phyloP scores from a whole-genome alignment of 2,797 vertebrate genomes.

The Urophycis tenuis region DNA sequence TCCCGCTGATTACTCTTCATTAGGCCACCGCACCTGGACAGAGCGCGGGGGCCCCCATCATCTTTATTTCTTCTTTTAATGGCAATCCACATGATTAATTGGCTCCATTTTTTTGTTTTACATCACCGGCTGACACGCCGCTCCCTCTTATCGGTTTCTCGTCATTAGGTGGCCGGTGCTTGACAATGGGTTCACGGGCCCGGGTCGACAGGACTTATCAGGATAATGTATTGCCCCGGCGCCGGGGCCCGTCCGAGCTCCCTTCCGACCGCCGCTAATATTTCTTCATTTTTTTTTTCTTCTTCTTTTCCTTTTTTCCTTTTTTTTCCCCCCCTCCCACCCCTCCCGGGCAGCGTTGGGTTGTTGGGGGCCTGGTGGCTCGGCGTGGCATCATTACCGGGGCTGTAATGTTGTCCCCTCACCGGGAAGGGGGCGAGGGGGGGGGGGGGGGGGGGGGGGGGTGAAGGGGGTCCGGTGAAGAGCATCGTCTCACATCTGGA shows the following conservation, averaged over 20 bases:
- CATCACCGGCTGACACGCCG: constrained; percentile 57
- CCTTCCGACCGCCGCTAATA: constrained; percentile 45
- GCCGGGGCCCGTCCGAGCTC: constrained; percentile 43
- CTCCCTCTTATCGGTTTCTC: constrained; percentile 66
- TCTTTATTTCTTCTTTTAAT: constrained; percentile 55
- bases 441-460: too few relatives aligned
- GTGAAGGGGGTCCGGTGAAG: constrained; percentile 25
- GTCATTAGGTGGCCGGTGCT: constrained; percentile 60
- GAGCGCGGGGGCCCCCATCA: constrained; percentile 45
- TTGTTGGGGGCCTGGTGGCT: constrained; percentile 7
- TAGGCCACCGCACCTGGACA: constrained; percentile 47
- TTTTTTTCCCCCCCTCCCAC: not conserved
- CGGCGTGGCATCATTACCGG: constrained; percentile 24
- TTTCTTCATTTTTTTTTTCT: constrained; percentile 54
- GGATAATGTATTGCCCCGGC: constrained; percentile 60
- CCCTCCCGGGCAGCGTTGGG: not conserved
- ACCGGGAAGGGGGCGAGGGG: too few relatives aligned
- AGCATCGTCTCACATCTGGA: constrained; percentile 17
- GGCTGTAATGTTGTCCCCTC: constrained; percentile 20
- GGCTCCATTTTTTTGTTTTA: constrained; percentile 71
- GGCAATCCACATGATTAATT: constrained; percentile 67
- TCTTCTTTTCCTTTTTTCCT: not conserved
- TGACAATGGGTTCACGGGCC: constrained; percentile 54
- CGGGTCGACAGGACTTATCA: constrained; percentile 58
- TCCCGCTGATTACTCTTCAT: constrained; percentile 62